These are phyloP conservation scores for Dryadula phaetusa DNA, from an alignment of 2,888 invertebrate genomes.

Conservation along the genomic window DNA sequence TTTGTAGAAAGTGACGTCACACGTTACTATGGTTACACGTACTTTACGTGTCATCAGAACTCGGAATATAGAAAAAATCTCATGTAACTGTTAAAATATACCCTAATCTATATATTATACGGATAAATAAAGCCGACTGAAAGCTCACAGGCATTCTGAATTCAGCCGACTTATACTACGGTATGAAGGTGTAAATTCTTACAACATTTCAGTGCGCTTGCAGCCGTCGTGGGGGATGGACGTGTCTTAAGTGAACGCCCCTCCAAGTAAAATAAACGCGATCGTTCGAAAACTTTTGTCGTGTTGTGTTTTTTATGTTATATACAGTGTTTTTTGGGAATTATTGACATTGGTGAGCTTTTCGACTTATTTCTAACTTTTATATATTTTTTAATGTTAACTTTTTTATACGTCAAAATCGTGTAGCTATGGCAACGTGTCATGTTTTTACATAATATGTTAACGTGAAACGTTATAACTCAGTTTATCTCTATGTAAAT, in stretches of 20 bases:
- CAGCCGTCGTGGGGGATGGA: conserved; percentile 52
- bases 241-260: conserved; percentile 50
- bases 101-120: neutral
- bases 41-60: too few species aligned
- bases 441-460: too few species aligned
- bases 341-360: conserved; percentile 18
- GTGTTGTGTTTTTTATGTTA: conserved; percentile 31
- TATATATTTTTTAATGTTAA: too few species aligned
- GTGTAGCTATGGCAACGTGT: too few species aligned
- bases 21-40: too few species aligned
- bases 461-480: too few species aligned
- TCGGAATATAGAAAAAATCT: too few species aligned
- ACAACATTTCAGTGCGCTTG: conserved; percentile 68
- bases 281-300: conserved; percentile 54
- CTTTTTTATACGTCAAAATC: too few species aligned
- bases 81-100: neutral
- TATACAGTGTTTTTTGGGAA: conserved; percentile 13
- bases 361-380: neutral
- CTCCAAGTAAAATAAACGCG: conserved; percentile 51
- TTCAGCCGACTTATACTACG: conserved; percentile 69
- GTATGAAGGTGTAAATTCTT: conserved; percentile 57
- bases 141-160: conserved; percentile 39
- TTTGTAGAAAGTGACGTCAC: too few species aligned
- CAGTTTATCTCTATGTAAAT: too few species aligned
- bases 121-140: conserved; percentile 24